These are phyloP conservation scores for Ephialtes manifestator DNA, from an alignment of 2,888 invertebrate genomes.

Conservation along the genomic window DNA sequence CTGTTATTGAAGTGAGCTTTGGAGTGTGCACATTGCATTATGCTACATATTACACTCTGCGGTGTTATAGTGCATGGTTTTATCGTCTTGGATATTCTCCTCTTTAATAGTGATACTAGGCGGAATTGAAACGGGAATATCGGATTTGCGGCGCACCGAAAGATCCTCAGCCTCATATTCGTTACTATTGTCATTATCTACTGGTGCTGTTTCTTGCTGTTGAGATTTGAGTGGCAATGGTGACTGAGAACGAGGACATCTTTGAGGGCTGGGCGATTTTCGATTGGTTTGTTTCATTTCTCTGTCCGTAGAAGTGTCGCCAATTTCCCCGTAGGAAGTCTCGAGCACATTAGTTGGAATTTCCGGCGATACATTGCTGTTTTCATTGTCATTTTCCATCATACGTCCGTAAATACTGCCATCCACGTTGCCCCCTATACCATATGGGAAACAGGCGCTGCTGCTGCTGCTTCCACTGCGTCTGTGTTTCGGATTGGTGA, in stretches of 20 bases:
- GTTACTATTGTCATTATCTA: background rate
- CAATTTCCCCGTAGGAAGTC: conserved; percentile 89
- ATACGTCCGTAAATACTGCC: conserved; percentile 87
- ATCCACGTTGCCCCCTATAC: conserved; percentile 86
- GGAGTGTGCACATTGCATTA: background rate
- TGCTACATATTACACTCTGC: too few species aligned
- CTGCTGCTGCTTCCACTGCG: conserved; percentile 30
- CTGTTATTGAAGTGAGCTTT: background rate
- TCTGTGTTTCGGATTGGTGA: conserved; percentile 93
- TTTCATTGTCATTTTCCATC: conserved; percentile 77
- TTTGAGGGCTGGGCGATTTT: conserved; percentile 89
- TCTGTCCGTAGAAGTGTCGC: conserved; percentile 88
- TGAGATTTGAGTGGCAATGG: conserved; percentile 83
- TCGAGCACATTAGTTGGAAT: conserved; percentile 88
- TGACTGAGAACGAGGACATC: conserved; percentile 85
- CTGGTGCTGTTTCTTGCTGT: conserved; percentile 83
- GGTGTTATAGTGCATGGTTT: background rate
- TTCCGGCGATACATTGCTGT: conserved; percentile 79
- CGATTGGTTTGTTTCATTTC: conserved; percentile 86
- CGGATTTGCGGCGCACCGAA: conserved; percentile 88
- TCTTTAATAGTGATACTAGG: conserved; percentile 88
- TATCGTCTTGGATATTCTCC: conserved; percentile 80
- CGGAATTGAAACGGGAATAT: conserved; percentile 90
- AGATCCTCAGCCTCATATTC: conserved; percentile 91
- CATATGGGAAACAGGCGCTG: conserved; percentile 90